Percentiles rank a stretch among this genome's conserved stretches.
Evolutionary conservation across 2,888 invertebrate species (phyloP).

Genomic region (Poecilobothrus nobilitatus): DNA sequence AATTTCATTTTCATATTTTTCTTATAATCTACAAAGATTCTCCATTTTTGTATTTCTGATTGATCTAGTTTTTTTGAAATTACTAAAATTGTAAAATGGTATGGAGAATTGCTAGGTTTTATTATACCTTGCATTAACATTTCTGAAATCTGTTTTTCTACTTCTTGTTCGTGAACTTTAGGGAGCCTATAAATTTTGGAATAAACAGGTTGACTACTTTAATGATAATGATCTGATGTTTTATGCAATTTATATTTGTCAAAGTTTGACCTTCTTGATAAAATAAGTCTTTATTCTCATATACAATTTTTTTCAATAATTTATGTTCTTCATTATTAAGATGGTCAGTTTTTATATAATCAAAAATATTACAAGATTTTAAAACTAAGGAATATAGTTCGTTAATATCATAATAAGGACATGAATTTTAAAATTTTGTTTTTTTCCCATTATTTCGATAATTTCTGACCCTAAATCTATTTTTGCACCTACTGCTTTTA

Average conservation of each 20-base stretch:
- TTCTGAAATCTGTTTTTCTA: too few species aligned
- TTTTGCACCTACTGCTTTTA: constrained; percentile 10
- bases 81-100: constrained; percentile 16
- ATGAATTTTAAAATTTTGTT: constrained; percentile 2
- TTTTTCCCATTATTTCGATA: constrained; percentile 12
- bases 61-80: constrained; percentile 17
- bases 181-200: constrained; percentile 7
- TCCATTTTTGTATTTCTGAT: constrained; percentile 13
- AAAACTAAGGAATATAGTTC: background rate
- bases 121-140: constrained; percentile 25
- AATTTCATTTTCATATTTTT: constrained; percentile 15
- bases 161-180: constrained; percentile 10
- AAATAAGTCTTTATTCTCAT: too few species aligned
- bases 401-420: constrained; percentile 8
- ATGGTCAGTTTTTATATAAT: constrained; percentile 38
- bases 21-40: constrained; percentile 5
- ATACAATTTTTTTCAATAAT: constrained; percentile 3
- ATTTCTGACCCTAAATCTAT: constrained; percentile 10
- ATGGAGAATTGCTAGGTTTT: constrained; percentile 15
- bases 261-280: too few species aligned
- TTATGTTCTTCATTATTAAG: constrained; percentile 15
- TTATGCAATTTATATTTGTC: too few species aligned
- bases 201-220: background rate
- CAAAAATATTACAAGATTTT: background rate
- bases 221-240: background rate